Evolutionary conservation across 2,113 vertebrate species (phyloP).

Genomic region (Naja naja): DNA sequence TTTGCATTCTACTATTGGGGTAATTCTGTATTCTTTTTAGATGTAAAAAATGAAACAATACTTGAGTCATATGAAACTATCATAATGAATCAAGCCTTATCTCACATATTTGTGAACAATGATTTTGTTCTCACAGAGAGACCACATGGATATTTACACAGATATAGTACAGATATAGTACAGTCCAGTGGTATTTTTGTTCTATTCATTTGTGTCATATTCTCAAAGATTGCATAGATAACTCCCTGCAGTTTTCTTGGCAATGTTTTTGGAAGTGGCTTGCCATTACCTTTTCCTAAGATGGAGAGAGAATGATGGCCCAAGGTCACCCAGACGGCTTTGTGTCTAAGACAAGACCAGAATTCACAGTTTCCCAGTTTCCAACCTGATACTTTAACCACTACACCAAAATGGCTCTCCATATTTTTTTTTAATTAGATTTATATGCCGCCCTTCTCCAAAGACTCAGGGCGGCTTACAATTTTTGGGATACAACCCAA

Average conservation of each 20-base stretch:
- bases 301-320: background rate
- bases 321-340: background rate
- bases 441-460: no score
- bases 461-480: no score
- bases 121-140: background rate
- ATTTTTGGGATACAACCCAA: no score
- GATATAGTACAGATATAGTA: background rate
- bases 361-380: background rate
- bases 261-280: background rate
- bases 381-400: background rate
- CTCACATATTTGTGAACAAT: background rate
- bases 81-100: background rate
- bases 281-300: background rate
- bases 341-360: background rate
- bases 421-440: no score
- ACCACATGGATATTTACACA: background rate
- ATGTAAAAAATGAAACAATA: background rate
- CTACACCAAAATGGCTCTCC: background rate
- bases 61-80: background rate
- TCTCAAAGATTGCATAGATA: background rate
- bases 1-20: background rate
- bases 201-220: background rate
- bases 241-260: background rate
- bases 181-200: background rate
- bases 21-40: background rate